Base-by-base conservation (phyloP, 2,113 vertebrate species). In the Bujurquina vittata region DNA sequence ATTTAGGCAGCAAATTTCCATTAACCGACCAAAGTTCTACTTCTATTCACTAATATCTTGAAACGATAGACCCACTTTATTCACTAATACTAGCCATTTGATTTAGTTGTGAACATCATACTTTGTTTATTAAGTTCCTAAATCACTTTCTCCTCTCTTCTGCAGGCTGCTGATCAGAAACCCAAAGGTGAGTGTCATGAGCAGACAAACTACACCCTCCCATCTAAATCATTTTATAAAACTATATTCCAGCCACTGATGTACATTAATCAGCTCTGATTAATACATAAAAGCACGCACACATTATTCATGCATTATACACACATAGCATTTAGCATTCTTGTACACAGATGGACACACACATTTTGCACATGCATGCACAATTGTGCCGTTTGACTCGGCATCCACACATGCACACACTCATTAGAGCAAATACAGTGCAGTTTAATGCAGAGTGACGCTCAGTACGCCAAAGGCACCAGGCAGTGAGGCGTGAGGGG, bases 131-230 rank as follows among this genome's bases (percentile, higher is more conserved):
- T 54, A 2, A 54, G 5, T 83, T 80, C 3, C 40, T 57, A 72
- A 82, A 10, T 58, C 31, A 26, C 15, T 62, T 58, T 87, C 8
- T 84, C 35, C 92, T 20, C 86, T 67, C 89, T 18, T 74, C 93
- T 95, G 65, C 95, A 98, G 97, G 96, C 96, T 97, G 95, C 97
- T 96, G 97, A 99, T 96, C 97, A 97, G 96, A 98, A 98, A 98
- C 96, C 97, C 97, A 98, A 97, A 99, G 97, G 98, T 98, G 95
- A 97, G 96, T 91, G 78, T 86, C 77, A 67, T 69, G n/a, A 59
- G 80, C 29, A 60, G n/a, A 10, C 80, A 29, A 75, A 84, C 60
- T 76, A 29, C 62, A 75, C 49, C 31, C 20, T 75, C 15, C 77
- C 62, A 62, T 69, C 60, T 11, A 11, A 33, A 49, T 78, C 4